These are phyloP conservation scores for Chlorops oryzae DNA, from an alignment of 1,140 invertebrate genomes.

Conservation along the genomic window DNA sequence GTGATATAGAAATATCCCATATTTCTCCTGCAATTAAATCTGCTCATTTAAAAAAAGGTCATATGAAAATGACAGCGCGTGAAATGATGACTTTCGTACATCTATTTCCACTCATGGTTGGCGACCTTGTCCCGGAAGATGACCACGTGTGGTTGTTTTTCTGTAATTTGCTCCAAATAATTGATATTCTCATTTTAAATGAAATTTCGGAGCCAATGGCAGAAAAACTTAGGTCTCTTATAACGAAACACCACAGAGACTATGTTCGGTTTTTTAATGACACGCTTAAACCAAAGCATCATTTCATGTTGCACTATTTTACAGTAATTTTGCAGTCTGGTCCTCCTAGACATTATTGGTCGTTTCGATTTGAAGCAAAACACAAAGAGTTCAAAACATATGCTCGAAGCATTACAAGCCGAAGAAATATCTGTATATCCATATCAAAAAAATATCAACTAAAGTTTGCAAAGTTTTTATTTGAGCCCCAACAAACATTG, in stretches of 20 bases:
- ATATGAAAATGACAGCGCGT: not conserved
- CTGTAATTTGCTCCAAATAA: not conserved
- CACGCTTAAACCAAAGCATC: constrained; percentile 2
- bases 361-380: too few species aligned
- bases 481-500: too few species aligned
- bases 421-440: too few species aligned
- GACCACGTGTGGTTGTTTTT: constrained; percentile 1
- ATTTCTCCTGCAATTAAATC: not conserved
- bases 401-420: too few species aligned
- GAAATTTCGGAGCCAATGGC: not conserved
- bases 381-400: too few species aligned
- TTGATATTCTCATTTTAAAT: not conserved
- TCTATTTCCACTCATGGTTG: not conserved
- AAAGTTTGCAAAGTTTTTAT: too few species aligned
- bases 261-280: not conserved
- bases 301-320: not conserved
- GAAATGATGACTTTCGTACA: constrained; percentile 3
- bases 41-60: not conserved
- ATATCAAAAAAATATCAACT: too few species aligned
- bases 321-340: not conserved
- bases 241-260: not conserved
- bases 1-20: not conserved
- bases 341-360: too few species aligned
- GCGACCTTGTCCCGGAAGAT: not conserved
- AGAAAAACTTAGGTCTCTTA: not conserved